Base-by-base conservation (phyloP, 2,797 vertebrate species). In the Prunella strophiata region DNA sequence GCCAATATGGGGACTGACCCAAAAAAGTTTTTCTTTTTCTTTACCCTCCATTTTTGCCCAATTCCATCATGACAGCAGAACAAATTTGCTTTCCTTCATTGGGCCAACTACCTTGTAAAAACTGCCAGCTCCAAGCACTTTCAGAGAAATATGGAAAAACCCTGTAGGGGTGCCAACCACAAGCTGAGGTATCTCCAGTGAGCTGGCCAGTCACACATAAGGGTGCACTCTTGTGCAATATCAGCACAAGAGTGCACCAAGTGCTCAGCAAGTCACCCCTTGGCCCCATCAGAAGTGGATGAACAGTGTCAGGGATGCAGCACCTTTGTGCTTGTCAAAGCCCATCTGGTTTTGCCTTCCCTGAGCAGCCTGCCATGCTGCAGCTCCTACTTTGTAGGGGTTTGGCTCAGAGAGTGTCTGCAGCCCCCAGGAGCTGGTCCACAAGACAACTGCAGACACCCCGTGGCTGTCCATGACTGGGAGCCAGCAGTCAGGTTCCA, bases 371-470 rank as follows among this genome's bases (percentile, higher is more conserved):
- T 58, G 38, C 3, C 7, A 13, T 2, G 3, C 30, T 36, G 47
- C 65, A 80, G 70, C 43, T 83, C 38, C 22, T 16, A 0, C 0
- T 54, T 34, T 43, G 38, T 5, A 22, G 36, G 5, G 29, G 16
- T 2, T 21, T 77, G 61, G 34, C 42, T 75, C 61, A 48, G 68
- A 29, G 51, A 21, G 38, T 8, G 29, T 38, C 50, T 91, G 58
- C 83, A 81, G 83, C 80, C 73, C 82, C 66, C 76, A 54, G 80
- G 42, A 84, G 25, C 66, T 70, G 83, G 7, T 70, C 71, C 79
- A 21, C 38, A 34, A 2, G 45, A 40, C 0, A 0, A 7, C 40
- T 55, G 50, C 91, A 55, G 52, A 55, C 40, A 70, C 4, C 8
- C 5, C 0, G 0, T 4, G 5, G 45, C 21, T 88, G 47, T 26